Conservation (phyloP, 2,888 invertebrate species). For the Diachrysia chrysitis region DNA sequence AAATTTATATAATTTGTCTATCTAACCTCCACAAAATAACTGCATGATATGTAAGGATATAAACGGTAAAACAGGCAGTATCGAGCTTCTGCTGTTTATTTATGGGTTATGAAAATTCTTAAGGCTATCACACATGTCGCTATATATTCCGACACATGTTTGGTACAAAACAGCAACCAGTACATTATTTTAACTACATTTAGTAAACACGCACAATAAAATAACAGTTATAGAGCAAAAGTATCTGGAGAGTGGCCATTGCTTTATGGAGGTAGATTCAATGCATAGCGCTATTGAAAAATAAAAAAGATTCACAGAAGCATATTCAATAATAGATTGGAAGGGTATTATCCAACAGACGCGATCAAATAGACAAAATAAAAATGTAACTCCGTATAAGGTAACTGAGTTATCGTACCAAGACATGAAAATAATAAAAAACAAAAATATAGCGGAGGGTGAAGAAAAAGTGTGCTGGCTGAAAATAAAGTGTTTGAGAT, state of each 20-base stretch:
- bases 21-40: no score
- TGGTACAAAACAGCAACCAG: constrained; percentile 1
- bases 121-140: no score
- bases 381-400: no score
- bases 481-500: constrained; percentile 21
- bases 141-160: no score
- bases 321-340: background rate
- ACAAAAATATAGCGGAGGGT: constrained; percentile 21
- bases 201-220: background rate
- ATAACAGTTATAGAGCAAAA: background rate
- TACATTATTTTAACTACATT: background rate
- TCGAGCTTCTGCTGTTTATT: no score
- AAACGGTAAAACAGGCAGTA: no score
- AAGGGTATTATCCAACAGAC: background rate
- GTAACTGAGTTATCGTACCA: constrained; percentile 17
- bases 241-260: no score
- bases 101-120: no score
- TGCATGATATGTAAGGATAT: no score
- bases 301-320: background rate
- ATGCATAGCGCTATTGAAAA: background rate
- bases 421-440: background rate
- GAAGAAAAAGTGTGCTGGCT: constrained; percentile 21
- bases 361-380: background rate
- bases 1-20: no score
- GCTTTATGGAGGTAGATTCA: background rate